A percentile compares a stretch with the other conserved stretches of the same genome.
Conservation (phyloP, 2,797 vertebrate species). For the Manis crassicaudata region DNA sequence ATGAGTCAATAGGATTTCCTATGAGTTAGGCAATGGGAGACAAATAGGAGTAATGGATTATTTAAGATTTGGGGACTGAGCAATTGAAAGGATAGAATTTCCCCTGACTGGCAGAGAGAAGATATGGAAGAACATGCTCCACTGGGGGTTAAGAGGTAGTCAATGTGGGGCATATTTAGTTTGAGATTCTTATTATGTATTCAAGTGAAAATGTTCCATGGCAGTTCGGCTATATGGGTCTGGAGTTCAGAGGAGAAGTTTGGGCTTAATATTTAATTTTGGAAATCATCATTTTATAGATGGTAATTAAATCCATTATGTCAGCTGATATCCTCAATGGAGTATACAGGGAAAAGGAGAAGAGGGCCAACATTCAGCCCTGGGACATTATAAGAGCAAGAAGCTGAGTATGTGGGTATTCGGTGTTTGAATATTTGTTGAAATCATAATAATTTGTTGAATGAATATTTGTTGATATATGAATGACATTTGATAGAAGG, state of each 20-base stretch:
- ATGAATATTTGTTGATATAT: background rate
- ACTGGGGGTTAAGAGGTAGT: background rate
- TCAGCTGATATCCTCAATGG: background rate
- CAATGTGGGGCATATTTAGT: background rate
- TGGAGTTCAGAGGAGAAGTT: background rate
- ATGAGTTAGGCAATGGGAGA: background rate
- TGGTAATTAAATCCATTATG: background rate
- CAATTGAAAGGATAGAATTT: background rate
- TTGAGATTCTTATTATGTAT: background rate
- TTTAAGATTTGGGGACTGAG: background rate
- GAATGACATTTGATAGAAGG: conserved; percentile 19
- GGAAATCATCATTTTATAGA: background rate
- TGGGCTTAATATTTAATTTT: background rate
- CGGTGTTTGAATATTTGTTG: conserved; percentile 1
- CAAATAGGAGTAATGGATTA: background rate
- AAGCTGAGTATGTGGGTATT: background rate
- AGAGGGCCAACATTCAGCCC: background rate
- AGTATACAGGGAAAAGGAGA: background rate
- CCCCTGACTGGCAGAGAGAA: background rate
- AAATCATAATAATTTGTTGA: background rate
- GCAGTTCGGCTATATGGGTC: background rate
- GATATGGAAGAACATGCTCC: background rate
- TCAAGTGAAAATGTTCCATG: background rate
- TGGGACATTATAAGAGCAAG: background rate
- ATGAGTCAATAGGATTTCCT: background rate